phyloP scores from a whole-genome alignment of 2,888 invertebrate species.

The Agrotis clavis region DNA sequence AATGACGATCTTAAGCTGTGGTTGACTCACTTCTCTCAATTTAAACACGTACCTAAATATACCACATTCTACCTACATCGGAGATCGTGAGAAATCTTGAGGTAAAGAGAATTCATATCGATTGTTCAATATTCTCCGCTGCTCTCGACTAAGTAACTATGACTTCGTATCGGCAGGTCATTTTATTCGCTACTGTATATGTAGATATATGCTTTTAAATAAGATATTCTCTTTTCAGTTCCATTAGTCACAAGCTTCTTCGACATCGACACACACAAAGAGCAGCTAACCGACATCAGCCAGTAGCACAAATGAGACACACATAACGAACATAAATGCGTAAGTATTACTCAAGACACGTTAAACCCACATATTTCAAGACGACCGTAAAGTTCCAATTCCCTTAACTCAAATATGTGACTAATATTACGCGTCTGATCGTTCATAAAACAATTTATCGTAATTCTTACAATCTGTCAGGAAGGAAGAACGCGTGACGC shows the following conservation, averaged over 20 bases:
- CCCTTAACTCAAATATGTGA: conserved; percentile 37
- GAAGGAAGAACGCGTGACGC: conserved; percentile 48
- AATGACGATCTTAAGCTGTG: not conserved
- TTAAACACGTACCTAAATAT: not conserved
- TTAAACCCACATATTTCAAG: conserved; percentile 32
- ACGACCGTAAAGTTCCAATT: conserved; percentile 31
- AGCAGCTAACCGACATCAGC: not conserved
- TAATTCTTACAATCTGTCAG: conserved; percentile 47
- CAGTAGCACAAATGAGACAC: not conserved
- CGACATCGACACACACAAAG: not conserved
- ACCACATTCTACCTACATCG: not conserved
- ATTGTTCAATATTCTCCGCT: not conserved
- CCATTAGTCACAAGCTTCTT: not conserved
- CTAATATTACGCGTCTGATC: conserved; percentile 37
- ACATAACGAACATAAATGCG: conserved; percentile 10
- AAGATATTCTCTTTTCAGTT: not conserved
- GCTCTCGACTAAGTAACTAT: too few species aligned
- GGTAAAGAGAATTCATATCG: not conserved
- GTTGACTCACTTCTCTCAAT: not conserved
- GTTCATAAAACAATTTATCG: conserved; percentile 56
- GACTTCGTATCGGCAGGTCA: not conserved
- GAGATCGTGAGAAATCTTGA: not conserved
- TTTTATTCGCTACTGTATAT: not conserved
- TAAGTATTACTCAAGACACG: conserved; percentile 27
- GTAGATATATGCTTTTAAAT: too few species aligned